Conservation (phyloP, 2,888 invertebrate genomes). For the Tenodera sinensis region DNA sequence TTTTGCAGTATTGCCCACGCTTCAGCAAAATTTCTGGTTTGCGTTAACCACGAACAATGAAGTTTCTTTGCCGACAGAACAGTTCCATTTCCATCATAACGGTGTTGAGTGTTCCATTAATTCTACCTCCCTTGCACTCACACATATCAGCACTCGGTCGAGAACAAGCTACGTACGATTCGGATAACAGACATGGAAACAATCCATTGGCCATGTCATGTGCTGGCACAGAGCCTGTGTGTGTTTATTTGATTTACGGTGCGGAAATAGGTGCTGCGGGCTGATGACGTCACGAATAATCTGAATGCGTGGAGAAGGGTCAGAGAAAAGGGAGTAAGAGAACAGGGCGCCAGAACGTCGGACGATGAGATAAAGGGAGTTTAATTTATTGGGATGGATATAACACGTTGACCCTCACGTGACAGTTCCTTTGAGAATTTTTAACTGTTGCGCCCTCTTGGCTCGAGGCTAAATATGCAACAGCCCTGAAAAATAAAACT, state of each 20-base stretch:
- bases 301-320: not conserved
- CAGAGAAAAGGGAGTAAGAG: not conserved
- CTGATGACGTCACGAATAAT: conserved; percentile 14
- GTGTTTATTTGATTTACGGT: conserved; percentile 13
- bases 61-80: not conserved
- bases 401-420: not conserved
- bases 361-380: conserved; percentile 4
- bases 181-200: conserved; percentile 23
- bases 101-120: not conserved
- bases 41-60: not conserved
- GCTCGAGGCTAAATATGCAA: not conserved
- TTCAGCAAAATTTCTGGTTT: not conserved
- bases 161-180: conserved; percentile 9
- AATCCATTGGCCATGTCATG: conserved; percentile 18
- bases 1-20: not conserved
- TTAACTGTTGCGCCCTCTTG: not conserved
- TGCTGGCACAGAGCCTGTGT: not conserved
- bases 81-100: not conserved
- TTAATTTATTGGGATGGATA: conserved; percentile 14
- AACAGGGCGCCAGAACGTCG: not conserved
- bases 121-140: not conserved
- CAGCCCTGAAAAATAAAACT: too few species aligned
- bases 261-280: conserved; percentile 11
- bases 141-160: conserved; percentile 13
- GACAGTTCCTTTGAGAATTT: not conserved